Percentiles rank a stretch among this genome's conserved stretches.
Conservation (phyloP, 1,140 invertebrate genomes). For the Tribolium madens region DNA sequence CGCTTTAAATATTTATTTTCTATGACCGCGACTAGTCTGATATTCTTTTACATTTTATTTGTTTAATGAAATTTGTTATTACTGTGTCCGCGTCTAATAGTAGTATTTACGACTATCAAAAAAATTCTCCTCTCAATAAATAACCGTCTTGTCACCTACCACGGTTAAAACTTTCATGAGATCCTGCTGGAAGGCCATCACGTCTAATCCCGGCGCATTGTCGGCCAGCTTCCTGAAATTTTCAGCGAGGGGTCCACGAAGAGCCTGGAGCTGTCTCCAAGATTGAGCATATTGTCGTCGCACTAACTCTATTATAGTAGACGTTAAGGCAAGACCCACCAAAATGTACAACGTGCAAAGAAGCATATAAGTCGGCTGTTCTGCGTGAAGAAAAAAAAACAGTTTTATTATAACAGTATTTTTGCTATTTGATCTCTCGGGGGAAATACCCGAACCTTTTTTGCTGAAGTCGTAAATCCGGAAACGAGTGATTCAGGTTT, state of each 20-base stretch:
- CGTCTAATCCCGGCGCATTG: slow-evolving; percentile 77
- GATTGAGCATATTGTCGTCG: slow-evolving; percentile 86
- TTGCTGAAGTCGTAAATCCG: not conserved
- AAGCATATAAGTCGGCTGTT: slow-evolving; percentile 88
- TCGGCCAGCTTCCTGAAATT: slow-evolving; percentile 80
- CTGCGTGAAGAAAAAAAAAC: slow-evolving; percentile 68
- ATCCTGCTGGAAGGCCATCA: slow-evolving; percentile 76
- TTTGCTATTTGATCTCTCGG: not conserved
- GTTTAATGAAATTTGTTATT: no score
- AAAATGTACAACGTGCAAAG: slow-evolving; percentile 93
- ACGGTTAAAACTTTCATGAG: slow-evolving; percentile 75
- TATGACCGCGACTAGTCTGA: no score
- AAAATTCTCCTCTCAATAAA: slow-evolving; percentile 1
- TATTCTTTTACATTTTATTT: no score
- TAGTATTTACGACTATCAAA: no score
- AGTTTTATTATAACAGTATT: slow-evolving; percentile 8
- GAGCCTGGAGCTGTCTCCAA: slow-evolving; percentile 82
- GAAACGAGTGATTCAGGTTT: not conserved
- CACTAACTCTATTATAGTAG: slow-evolving; percentile 93
- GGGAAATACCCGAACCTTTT: slow-evolving; percentile 22
- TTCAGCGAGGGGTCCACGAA: slow-evolving; percentile 84
- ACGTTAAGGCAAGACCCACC: slow-evolving; percentile 92
- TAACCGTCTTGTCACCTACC: slow-evolving; percentile 62
- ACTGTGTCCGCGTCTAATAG: no score
- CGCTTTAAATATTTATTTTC: no score